Evolutionary conservation across 2,113 vertebrate genomes (phyloP).

Genomic region (Psittacus erithacus): DNA sequence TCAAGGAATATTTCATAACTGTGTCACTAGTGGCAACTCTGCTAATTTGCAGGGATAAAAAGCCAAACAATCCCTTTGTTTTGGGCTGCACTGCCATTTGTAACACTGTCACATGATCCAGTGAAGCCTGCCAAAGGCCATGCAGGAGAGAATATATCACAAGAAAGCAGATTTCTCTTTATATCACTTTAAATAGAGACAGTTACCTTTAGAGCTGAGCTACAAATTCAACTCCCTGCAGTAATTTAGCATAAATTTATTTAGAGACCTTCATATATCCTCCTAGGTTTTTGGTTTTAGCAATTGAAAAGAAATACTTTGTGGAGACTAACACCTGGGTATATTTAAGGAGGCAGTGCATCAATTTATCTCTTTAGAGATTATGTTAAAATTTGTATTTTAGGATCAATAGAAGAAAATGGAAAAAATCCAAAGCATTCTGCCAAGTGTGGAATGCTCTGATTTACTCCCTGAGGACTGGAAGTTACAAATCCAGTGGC

Average conservation of each 20-base stretch:
- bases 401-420: not conserved
- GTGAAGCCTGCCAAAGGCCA: not conserved
- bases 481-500: not conserved
- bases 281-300: slow-evolving; percentile 6
- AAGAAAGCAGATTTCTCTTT: not conserved
- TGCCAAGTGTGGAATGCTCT: not conserved
- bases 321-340: not conserved
- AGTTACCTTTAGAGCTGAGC: slow-evolving; percentile 9
- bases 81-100: not conserved
- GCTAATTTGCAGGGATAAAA: not conserved
- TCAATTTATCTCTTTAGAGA: not conserved
- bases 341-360: not conserved
- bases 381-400: not conserved
- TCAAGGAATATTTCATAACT: not conserved
- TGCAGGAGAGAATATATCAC: not conserved
- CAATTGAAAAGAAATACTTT: not conserved
- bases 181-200: not conserved
- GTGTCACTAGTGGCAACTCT: not conserved
- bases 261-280: not conserved
- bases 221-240: slow-evolving; percentile 36
- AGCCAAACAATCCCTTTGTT: not conserved
- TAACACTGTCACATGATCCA: not conserved
- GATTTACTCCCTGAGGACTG: not conserved
- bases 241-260: slow-evolving; percentile 42
- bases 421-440: not conserved